These are phyloP conservation scores for Drosophila kanekoi DNA, from an alignment of 2,888 invertebrate genomes.

Conservation along the genomic window DNA sequence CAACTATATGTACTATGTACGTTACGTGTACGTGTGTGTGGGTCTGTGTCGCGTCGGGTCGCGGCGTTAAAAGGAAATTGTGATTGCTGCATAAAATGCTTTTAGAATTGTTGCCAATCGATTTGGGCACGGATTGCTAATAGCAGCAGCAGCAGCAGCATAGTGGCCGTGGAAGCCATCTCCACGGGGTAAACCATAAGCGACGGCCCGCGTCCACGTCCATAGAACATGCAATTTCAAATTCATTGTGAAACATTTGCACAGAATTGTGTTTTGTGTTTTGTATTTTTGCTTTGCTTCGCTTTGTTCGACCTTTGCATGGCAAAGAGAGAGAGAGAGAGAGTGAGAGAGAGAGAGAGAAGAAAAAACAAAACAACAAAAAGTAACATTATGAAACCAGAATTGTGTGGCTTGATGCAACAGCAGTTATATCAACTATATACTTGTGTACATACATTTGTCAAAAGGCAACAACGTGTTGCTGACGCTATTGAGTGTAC, in stretches of 20 bases:
- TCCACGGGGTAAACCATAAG: conserved; percentile 44
- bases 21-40: not conserved
- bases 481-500: conserved; percentile 12
- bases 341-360: too few species aligned
- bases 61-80: conserved; percentile 77
- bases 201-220: conserved; percentile 36
- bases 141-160: conserved; percentile 41
- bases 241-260: conserved; percentile 78
- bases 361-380: conserved; percentile 15
- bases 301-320: conserved; percentile 46
- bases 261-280: conserved; percentile 62
- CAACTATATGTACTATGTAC: conserved; percentile 7
- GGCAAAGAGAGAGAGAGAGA: too few species aligned
- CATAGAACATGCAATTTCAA: conserved; percentile 67
- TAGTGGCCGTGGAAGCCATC: conserved; percentile 22
- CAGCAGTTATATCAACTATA: conserved; percentile 27
- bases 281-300: conserved; percentile 43
- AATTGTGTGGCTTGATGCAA: conserved; percentile 61
- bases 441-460: not conserved
- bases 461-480: conserved; percentile 54
- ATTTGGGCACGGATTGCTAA: conserved; percentile 76
- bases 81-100: conserved; percentile 79
- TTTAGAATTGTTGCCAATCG: conserved; percentile 80
- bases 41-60: conserved; percentile 51
- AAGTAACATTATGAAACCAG: conserved; percentile 45